These are phyloP conservation scores for Drosophila lini DNA, from an alignment of 1,140 invertebrate genomes.

Conservation along the genomic window DNA sequence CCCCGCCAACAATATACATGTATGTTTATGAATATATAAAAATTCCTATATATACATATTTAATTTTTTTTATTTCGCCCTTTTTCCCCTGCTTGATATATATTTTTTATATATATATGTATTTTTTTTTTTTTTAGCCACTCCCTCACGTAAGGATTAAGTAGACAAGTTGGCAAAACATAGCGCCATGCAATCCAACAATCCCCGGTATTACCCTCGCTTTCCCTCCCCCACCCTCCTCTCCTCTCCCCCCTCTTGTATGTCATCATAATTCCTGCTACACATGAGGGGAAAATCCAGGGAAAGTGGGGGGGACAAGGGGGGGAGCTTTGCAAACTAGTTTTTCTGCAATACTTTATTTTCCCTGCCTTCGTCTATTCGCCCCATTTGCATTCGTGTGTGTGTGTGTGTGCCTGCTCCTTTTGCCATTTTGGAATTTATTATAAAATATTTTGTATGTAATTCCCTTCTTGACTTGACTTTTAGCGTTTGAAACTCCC, in stretches of 20 bases:
- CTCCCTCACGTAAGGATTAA: conserved; percentile 66
- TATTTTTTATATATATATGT: neutral
- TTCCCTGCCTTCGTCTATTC: conserved; percentile 9
- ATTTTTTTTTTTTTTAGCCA: conserved; percentile 37
- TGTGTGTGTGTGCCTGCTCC: conserved; percentile 12
- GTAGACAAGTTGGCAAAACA: conserved; percentile 76
- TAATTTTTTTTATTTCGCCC: neutral
- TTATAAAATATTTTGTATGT: conserved; percentile 69
- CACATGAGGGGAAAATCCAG: conserved; percentile 39
- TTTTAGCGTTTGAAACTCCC: conserved; percentile 22
- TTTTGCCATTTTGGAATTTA: conserved; percentile 58
- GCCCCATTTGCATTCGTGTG: conserved; percentile 37
- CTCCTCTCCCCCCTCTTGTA: conserved; percentile 4
- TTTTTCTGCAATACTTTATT: conserved; percentile 42
- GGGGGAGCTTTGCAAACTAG: conserved; percentile 39
- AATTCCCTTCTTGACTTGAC: conserved; percentile 56
- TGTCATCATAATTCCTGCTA: conserved; percentile 50
- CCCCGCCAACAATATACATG: conserved; percentile 26
- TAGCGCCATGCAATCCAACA: conserved; percentile 39
- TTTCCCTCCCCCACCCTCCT: neutral
- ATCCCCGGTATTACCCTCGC: conserved; percentile 19
- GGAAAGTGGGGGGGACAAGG: neutral
- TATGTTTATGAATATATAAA: conserved; percentile 15
- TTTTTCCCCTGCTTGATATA: conserved; percentile 1
- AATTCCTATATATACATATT: conserved; percentile 21